Conservation (phyloP, 2,888 invertebrate species). For the Endotricha flammealis region DNA sequence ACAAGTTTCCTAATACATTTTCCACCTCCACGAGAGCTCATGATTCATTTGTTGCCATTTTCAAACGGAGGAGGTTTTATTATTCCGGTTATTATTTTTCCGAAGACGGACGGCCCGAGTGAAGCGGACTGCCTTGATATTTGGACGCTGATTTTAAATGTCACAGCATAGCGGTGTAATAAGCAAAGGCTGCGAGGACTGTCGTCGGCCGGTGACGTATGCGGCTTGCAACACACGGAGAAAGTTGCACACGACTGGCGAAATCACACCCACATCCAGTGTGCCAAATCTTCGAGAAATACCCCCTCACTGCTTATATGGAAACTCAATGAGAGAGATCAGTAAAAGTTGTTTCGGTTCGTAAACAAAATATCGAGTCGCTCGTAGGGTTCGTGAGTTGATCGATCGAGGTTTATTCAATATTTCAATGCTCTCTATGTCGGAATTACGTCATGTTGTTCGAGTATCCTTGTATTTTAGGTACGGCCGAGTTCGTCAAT, state of each 20-base stretch:
- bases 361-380: slow-evolving; percentile 22
- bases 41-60: slow-evolving; percentile 57
- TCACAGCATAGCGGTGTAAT: slow-evolving; percentile 25
- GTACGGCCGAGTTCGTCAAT: no score
- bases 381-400: slow-evolving; percentile 21
- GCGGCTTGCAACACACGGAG: slow-evolving; percentile 57
- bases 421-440: slow-evolving; percentile 8
- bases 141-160: slow-evolving; percentile 55
- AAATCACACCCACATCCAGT: slow-evolving; percentile 70
- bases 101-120: slow-evolving; percentile 34
- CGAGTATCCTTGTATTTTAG: slow-evolving; percentile 1
- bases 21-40: slow-evolving; percentile 45
- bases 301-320: slow-evolving; percentile 48
- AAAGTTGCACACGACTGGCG: slow-evolving; percentile 67
- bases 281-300: slow-evolving; percentile 64
- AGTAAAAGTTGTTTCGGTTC: slow-evolving; percentile 61
- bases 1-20: slow-evolving; percentile 63
- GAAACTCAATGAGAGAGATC: slow-evolving; percentile 38
- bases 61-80: slow-evolving; percentile 30
- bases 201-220: slow-evolving; percentile 16
- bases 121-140: slow-evolving; percentile 65
- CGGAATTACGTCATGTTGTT: background rate
- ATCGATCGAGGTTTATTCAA: slow-evolving; percentile 19
- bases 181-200: slow-evolving; percentile 8
- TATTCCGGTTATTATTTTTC: slow-evolving; percentile 38